A percentile compares a stretch with the other conserved stretches of the same genome.
Evolutionary conservation across 2,888 invertebrate genomes (phyloP).

Genomic region (Papilio protenor): DNA sequence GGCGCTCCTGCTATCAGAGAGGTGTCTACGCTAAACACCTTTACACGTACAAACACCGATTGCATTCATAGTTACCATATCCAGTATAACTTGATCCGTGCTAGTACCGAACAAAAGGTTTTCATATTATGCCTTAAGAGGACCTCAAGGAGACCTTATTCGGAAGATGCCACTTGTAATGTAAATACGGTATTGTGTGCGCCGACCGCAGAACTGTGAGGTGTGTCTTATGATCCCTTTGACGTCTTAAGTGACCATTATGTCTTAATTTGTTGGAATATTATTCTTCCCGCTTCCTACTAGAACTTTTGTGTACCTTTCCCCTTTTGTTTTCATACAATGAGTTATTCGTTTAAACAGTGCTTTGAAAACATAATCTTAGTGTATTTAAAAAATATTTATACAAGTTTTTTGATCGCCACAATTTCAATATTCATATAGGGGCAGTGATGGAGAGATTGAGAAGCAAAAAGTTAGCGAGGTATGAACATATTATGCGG

Average conservation of each 20-base stretch:
- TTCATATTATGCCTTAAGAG: conserved; percentile 74
- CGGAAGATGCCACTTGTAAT: conserved; percentile 81
- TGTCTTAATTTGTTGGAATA: conserved; percentile 44
- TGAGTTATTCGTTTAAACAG: neutral
- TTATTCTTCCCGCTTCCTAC: conserved; percentile 27
- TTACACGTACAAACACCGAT: neutral
- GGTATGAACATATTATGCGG: too few relatives aligned
- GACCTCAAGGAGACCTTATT: conserved; percentile 74
- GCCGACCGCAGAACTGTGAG: conserved; percentile 47
- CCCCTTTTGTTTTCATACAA: neutral
- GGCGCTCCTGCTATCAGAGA: too few relatives aligned
- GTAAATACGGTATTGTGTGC: conserved; percentile 76
- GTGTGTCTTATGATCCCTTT: conserved; percentile 46
- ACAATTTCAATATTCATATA: too few relatives aligned
- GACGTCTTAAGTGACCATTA: conserved; percentile 44
- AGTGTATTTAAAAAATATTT: neutral
- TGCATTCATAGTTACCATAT: conserved; percentile 30
- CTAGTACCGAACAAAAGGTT: conserved; percentile 75
- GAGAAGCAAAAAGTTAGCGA: too few relatives aligned
- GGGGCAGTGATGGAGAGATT: too few relatives aligned
- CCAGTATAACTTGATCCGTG: conserved; percentile 44
- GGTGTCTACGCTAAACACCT: neutral
- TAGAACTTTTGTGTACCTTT: conserved; percentile 3
- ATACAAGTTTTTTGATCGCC: too few relatives aligned
- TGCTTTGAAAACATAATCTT: neutral